phyloP scores from a whole-genome alignment of 2,113 vertebrate species.

The Passer montanus region DNA sequence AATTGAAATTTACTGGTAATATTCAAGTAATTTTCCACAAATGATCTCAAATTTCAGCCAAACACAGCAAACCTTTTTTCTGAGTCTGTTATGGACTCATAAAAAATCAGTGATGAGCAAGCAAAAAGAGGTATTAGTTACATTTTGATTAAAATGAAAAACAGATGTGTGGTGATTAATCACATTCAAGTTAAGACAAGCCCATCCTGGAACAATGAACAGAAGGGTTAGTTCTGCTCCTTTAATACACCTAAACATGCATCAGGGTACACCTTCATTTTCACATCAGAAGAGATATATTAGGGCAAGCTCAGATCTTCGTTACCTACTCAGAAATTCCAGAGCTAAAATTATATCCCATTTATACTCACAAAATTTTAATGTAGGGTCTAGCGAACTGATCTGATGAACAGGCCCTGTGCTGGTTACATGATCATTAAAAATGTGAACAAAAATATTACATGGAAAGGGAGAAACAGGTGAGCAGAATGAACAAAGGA shows the following conservation, averaged over 20 bases:
- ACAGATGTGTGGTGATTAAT: slow-evolving; percentile 78
- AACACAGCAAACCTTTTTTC: not conserved
- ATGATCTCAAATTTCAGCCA: not conserved
- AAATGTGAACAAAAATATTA: fast-evolving
- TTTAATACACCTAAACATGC: not conserved
- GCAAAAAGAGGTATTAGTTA: slow-evolving; percentile 64
- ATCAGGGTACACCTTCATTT: not conserved
- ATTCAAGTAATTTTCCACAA: not conserved
- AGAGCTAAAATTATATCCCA: not conserved
- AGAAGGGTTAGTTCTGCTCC: not conserved
- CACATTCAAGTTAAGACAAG: slow-evolving; percentile 9
- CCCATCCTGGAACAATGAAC: not conserved
- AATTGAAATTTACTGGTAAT: not conserved
- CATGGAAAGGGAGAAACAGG: not conserved
- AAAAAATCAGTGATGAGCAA: slow-evolving; percentile 57
- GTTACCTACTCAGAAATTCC: not conserved
- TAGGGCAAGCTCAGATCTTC: not conserved
- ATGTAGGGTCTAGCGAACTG: not conserved
- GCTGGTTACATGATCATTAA: not conserved
- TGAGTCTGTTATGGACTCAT: not conserved
- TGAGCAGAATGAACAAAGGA: not conserved
- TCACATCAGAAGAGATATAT: not conserved
- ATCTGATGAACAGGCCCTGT: not conserved
- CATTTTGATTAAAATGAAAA: slow-evolving; percentile 77
- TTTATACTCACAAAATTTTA: not conserved